A percentile compares a stretch with the other conserved stretches of the same genome.
These are phyloP conservation scores for Zelleria hepariella DNA, from an alignment of 2,888 invertebrate species.

Conservation along the genomic window DNA sequence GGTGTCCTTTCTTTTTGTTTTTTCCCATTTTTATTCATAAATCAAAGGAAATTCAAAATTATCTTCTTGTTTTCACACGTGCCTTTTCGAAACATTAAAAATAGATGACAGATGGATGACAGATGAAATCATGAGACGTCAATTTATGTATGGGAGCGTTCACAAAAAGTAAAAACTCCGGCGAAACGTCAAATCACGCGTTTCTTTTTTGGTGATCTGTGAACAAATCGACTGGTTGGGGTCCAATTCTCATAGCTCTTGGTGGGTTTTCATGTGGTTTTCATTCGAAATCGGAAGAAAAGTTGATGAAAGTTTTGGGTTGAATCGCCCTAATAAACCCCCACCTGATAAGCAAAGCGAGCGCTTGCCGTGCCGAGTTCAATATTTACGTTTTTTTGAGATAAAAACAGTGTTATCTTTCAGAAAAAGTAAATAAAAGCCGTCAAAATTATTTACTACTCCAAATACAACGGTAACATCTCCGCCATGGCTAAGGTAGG, in stretches of 20 bases:
- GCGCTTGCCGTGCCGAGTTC: neutral
- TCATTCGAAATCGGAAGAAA: neutral
- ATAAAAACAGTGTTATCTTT: neutral
- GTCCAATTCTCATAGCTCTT: neutral
- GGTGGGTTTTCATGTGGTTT: neutral
- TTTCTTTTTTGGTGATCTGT: neutral
- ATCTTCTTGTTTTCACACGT: neutral
- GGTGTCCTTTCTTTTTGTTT: slow-evolving; percentile 50
- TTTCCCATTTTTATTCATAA: slow-evolving; percentile 39
- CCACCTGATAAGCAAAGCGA: neutral
- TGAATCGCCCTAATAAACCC: neutral
- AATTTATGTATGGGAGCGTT: neutral
- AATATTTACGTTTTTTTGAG: neutral
- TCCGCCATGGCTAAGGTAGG: slow-evolving; percentile 79
- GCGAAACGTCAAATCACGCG: neutral
- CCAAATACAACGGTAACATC: slow-evolving; percentile 76
- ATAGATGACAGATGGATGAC: too few species aligned
- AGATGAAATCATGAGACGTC: too few species aligned
- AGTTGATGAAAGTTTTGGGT: neutral
- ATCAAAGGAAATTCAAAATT: neutral
- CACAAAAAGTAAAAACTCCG: neutral
- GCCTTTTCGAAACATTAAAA: neutral
- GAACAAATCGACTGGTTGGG: neutral
- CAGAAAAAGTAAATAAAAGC: slow-evolving; percentile 7
- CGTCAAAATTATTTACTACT: slow-evolving; percentile 77